Conservation (phyloP, 2,113 vertebrate species). For the Cyphomyrus discorhynchus region DNA sequence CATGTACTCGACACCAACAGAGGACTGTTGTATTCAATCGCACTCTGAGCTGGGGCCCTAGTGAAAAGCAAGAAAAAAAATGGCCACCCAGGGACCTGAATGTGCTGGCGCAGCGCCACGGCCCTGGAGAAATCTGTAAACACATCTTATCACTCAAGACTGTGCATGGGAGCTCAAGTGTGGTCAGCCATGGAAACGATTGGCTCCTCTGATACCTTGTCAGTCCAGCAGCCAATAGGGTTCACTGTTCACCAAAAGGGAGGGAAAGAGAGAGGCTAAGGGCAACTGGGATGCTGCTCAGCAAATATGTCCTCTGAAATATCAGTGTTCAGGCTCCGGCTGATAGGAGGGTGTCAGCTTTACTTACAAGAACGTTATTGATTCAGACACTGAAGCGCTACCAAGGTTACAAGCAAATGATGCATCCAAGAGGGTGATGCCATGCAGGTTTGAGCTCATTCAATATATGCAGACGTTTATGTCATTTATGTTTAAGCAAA, state of each 20-base stretch:
- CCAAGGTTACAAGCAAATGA: not conserved
- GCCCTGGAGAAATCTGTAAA: not conserved
- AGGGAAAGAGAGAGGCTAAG: not conserved
- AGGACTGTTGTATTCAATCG: not conserved
- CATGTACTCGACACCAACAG: not conserved
- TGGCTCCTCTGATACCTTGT: not conserved
- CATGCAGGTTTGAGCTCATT: not conserved
- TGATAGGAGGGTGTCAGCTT: not conserved
- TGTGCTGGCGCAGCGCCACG: not conserved
- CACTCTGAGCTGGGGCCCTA: not conserved
- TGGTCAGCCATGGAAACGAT: conserved; percentile 1
- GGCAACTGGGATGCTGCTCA: not conserved
- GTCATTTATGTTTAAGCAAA: not conserved
- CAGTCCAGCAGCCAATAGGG: not conserved
- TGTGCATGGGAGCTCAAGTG: not conserved
- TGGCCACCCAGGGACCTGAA: not conserved
- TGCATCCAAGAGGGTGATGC: not conserved
- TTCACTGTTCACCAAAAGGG: not conserved
- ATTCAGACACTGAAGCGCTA: not conserved
- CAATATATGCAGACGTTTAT: not conserved
- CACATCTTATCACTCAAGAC: not conserved
- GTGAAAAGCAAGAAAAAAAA: not conserved
- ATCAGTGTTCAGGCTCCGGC: not conserved
- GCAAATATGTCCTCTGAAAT: not conserved
- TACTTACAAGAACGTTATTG: not conserved